Evolutionary conservation across 2,888 invertebrate species (phyloP), one percentile per base, ranked within the genome.

Genomic region (Busseola fusca): DNA sequence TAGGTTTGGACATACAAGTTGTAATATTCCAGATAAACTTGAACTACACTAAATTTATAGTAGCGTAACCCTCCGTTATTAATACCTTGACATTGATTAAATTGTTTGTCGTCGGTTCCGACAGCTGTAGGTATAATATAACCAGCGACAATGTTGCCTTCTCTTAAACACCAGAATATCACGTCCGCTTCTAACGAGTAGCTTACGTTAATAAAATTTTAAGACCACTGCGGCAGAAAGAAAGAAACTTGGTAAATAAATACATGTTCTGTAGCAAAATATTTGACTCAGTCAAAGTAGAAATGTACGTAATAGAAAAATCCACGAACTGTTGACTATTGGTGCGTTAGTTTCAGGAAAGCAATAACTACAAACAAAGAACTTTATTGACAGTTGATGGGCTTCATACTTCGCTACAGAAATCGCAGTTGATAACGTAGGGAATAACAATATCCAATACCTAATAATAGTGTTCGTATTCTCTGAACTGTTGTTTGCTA

Each of bases 81-180:
- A 75, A 69, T 69, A 63, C 58, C 57, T 64, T 68, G 73, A 72
- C 81, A 72, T 76, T 81, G 73, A 79, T 81, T 76, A 74, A 70
- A 71, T 68, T 64, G 69, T 76, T 69, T 72, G 77, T 70, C 74
- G 54, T 62, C 42, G 60, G 18, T 21, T 59, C 57, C 56, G 27
- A 73, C 64, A 63, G 30, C 66, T 72, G 72, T 70, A 34, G 34
- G 34, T 34, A 40, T 30, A 66, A 75, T 25, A 64, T 76, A 52
- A 69, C 50, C 64, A 45, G 27, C 34, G 16, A 78, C 79, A 69
- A 62, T 75, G 71, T 76, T 65, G 64, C 65, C 34, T 52, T 42
- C 16, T 69, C 42, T 10, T 65, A 64, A 74, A 72, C 68, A 56
- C 34, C 14, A 52, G 54, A 80, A 74, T 60, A 66, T 71, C 64